Conservation (phyloP, 2,113 vertebrate species). For the Erpornis zantholeuca region DNA sequence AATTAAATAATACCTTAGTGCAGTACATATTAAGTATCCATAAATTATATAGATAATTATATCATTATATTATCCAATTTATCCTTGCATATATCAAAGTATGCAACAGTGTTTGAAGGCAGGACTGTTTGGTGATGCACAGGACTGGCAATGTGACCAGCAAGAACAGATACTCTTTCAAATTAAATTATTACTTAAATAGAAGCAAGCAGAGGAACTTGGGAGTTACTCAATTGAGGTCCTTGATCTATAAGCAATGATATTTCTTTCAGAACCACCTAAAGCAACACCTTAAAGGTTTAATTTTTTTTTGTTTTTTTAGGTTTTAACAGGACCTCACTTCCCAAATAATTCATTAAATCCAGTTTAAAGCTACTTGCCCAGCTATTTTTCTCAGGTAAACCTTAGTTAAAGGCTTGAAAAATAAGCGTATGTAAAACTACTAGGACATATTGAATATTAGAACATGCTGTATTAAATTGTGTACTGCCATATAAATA, state of each 20-base stretch:
- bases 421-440: background rate
- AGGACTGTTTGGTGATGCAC: background rate
- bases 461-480: background rate
- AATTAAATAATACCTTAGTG: background rate
- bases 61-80: background rate
- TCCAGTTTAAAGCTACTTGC: background rate
- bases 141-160: background rate
- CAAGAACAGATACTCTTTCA: background rate
- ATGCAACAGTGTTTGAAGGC: background rate
- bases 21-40: background rate
- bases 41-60: background rate
- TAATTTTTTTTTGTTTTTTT: background rate
- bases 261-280: background rate
- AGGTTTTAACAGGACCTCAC: background rate
- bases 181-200: background rate
- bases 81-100: background rate
- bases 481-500: background rate
- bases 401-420: background rate
- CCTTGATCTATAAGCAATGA: background rate
- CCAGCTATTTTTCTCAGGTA: background rate
- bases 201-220: background rate
- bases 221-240: background rate
- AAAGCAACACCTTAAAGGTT: background rate
- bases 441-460: background rate
- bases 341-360: background rate